phyloP scores from a whole-genome alignment of 2,797 vertebrate species.

The Agapornis canus region DNA sequence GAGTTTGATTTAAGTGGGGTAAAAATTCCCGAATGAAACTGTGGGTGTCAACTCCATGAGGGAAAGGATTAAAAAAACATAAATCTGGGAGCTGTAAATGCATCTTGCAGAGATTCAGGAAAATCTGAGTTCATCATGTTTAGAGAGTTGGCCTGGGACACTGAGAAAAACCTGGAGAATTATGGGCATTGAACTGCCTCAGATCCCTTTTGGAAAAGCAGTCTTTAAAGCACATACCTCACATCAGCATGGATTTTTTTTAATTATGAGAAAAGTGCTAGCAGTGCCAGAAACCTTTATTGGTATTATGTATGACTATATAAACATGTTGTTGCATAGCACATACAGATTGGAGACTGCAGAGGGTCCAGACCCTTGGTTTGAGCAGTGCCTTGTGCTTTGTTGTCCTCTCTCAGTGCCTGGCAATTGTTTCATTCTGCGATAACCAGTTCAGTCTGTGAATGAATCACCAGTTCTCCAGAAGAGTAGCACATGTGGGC shows the following conservation, averaged over 20 bases:
- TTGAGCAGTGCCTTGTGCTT: not conserved
- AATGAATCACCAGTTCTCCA: not conserved
- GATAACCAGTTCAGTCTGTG: not conserved
- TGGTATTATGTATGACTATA: not conserved
- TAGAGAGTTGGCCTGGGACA: not conserved
- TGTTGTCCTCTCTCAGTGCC: not conserved
- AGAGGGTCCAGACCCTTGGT: not conserved
- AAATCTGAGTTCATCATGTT: not conserved
- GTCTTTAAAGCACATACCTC: not conserved
- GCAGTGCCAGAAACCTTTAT: not conserved
- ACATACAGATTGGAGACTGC: fast-evolving
- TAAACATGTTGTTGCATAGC: fast-evolving
- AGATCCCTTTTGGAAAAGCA: not conserved
- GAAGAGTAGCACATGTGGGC: fast-evolving
- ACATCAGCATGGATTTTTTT: not conserved
- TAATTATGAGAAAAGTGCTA: not conserved
- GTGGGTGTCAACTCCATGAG: fast-evolving
- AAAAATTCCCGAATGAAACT: not conserved
- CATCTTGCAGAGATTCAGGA: not conserved
- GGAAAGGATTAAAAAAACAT: fast-evolving
- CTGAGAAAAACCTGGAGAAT: not conserved
- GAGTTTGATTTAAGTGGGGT: not conserved
- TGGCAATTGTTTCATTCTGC: not conserved
- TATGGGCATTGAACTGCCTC: not conserved
- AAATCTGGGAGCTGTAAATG: not conserved